Evolutionary conservation across 2,888 invertebrate genomes (phyloP), one percentile per base, ranked within the genome.

Genomic region (Drosophila flavopinicola): DNA sequence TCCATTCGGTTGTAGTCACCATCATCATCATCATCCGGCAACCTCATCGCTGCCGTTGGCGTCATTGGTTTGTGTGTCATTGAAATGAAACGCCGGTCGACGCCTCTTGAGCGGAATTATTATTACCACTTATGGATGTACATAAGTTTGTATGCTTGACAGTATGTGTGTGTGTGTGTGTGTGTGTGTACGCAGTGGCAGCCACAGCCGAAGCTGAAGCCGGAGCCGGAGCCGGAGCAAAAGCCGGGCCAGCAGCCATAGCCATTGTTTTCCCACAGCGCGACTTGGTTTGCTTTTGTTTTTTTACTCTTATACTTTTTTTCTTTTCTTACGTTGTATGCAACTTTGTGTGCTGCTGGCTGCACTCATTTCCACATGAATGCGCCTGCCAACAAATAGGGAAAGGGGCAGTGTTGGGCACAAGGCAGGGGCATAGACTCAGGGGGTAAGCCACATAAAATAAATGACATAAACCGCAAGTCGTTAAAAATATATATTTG

Each of bases 81-180:
- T 88, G 89, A 89, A 83, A 89, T 83, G 84, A 86, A 87, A 88
- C 85, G 88, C 84, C 75, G 76, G 86, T 85, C 82, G 87, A 89
- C 88, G 89, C 88, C 89, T 88, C 88, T 87, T 85, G 80, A 89
- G 75, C 87, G 75, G 84, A 84, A 87, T 88, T 89, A 87, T 89
- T 88, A 89, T 88, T 88, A 76, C 88, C 88, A 88, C 87, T 88
- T 87, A 82, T 75, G 76, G 72, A 44, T 60, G 66, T 65, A 35
- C 41, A 35, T n/a, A n/a, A n/a, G 45, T 35, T 15, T 17, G n/a
- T 17, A 13, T 7, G 30, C 25, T 15, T 25, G 38, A 33, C 30
- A 6, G 30, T 2, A 9, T 30, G n/a, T 25, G n/a, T 48, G 6
- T 15, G 9, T 66, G 13, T 35, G 27, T 44, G 23, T 44, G 13